Percentiles rank a stretch among this genome's conserved stretches.
phyloP scores from a whole-genome alignment of 2,113 vertebrate genomes.

The Plecotus auritus region DNA sequence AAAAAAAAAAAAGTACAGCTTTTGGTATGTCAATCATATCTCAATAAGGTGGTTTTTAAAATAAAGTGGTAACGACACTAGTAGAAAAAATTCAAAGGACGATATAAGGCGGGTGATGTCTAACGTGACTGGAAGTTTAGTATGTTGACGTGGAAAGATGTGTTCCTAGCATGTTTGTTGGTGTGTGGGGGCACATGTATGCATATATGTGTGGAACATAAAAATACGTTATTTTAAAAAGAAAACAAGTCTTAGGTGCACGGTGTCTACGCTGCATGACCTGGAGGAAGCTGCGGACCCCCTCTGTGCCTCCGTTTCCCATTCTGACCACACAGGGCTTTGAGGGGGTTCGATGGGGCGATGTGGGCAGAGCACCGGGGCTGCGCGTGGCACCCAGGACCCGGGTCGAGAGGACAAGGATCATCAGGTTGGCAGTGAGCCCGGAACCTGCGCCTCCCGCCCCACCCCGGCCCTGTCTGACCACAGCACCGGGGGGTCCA shows the following conservation, averaged over 20 bases:
- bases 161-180: background rate
- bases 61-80: background rate
- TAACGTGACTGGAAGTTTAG: background rate
- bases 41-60: background rate
- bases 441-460: background rate
- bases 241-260: background rate
- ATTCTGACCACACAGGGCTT: background rate
- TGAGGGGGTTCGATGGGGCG: fast-evolving
- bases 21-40: background rate
- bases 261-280: background rate
- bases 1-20: background rate
- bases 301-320: background rate
- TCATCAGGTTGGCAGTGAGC: background rate
- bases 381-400: fast-evolving
- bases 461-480: background rate
- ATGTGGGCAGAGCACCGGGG: fast-evolving
- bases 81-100: background rate
- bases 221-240: background rate
- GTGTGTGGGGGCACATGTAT: too few relatives aligned
- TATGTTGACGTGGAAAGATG: background rate
- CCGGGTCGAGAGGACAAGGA: background rate
- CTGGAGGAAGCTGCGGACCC: background rate
- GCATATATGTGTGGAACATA: background rate
- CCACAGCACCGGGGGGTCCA: too few relatives aligned
- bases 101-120: background rate